Conservation (phyloP, 2,888 invertebrate genomes). For the Phaonia tiefii region DNA sequence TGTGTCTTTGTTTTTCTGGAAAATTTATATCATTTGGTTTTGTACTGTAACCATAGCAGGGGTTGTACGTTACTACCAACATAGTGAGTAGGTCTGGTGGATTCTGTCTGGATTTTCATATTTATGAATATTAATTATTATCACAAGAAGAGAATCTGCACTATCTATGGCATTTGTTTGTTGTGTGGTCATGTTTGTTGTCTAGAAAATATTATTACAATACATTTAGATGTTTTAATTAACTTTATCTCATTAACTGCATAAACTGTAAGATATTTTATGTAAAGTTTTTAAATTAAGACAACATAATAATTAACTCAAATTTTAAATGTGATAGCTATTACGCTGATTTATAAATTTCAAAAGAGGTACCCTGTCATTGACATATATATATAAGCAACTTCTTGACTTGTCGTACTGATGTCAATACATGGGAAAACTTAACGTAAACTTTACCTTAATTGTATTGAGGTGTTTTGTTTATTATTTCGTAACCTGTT, state of each 20-base stretch:
- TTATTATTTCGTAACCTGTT: too few species aligned
- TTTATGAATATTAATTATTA: conserved; percentile 38
- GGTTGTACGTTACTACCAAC: too few species aligned
- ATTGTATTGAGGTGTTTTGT: too few species aligned
- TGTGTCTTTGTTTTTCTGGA: conserved; percentile 3
- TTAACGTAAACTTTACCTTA: too few species aligned
- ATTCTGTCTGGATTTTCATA: conserved; percentile 18
- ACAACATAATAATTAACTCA: too few species aligned
- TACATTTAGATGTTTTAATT: conserved; percentile 34
- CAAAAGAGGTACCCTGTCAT: too few species aligned
- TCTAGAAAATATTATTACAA: conserved; percentile 10
- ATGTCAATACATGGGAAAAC: too few species aligned
- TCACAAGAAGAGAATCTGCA: background rate
- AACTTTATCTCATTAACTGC: conserved; percentile 34
- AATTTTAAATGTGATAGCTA: too few species aligned
- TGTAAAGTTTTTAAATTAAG: too few species aligned
- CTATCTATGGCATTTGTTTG: conserved; percentile 5
- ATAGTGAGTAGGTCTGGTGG: conserved; percentile 8
- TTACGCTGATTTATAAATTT: too few species aligned
- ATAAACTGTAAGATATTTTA: background rate
- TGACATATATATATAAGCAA: too few species aligned
- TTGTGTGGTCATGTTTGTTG: conserved; percentile 9
- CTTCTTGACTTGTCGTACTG: too few species aligned
- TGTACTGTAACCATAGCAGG: conserved; percentile 19
- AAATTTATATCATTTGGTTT: conserved; percentile 30